phyloP scores from a whole-genome alignment of 2,113 vertebrate genomes.

The Apteryx owenii region DNA sequence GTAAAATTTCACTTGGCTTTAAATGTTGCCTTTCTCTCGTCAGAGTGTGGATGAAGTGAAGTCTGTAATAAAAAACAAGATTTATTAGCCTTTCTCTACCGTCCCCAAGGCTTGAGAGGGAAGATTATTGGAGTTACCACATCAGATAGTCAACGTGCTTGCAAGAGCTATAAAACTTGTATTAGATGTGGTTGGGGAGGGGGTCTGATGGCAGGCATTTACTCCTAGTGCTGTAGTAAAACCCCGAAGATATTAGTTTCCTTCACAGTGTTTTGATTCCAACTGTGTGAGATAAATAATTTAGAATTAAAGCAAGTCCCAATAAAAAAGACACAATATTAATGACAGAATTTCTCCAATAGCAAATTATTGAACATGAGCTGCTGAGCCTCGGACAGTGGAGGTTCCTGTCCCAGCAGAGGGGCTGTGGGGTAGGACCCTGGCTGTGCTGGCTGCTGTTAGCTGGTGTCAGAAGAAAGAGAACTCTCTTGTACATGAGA shows the following conservation, averaged over 20 bases:
- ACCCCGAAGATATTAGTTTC: background rate
- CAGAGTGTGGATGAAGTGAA: background rate
- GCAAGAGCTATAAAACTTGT: constrained; percentile 63
- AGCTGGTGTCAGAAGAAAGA: background rate
- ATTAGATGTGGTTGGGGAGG: constrained; percentile 39
- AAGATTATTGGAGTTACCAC: constrained; percentile 58
- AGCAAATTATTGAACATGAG: background rate
- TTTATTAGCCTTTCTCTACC: constrained; percentile 55
- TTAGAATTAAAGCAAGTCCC: background rate
- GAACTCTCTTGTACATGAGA: background rate
- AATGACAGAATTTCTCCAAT: background rate
- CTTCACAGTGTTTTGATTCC: constrained; percentile 2
- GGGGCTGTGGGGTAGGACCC: background rate
- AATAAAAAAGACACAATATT: background rate
- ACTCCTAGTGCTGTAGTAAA: background rate
- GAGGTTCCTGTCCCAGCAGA: background rate
- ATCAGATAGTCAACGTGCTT: constrained; percentile 43
- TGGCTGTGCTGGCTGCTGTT: background rate
- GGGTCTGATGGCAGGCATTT: background rate
- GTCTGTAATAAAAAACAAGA: constrained; percentile 61
- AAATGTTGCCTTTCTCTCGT: background rate
- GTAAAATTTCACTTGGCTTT: background rate
- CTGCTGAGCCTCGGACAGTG: background rate
- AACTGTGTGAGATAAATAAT: background rate
- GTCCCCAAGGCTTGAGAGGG: constrained; percentile 46